phyloP scores from a whole-genome alignment of 2,888 invertebrate species.

The Meloe dianella region DNA sequence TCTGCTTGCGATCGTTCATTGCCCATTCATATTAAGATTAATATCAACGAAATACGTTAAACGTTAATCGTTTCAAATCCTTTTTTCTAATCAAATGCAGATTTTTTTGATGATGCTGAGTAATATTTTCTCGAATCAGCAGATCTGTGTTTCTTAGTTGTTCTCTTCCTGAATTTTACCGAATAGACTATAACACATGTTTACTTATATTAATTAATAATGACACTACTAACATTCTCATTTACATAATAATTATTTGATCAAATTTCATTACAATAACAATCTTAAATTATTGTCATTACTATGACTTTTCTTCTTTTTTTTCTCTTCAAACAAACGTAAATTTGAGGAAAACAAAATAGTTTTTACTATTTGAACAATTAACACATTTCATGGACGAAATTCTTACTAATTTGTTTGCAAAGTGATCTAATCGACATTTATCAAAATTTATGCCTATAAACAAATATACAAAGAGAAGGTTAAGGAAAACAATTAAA shows the following conservation, averaged over 20 bases:
- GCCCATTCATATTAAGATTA: too few relatives aligned
- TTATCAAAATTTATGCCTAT: conserved; percentile 15
- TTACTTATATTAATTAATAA: too few relatives aligned
- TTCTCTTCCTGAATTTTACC: too few relatives aligned
- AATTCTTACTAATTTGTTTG: conserved; percentile 30
- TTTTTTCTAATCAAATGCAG: too few relatives aligned
- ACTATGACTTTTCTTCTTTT: not conserved
- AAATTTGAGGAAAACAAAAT: not conserved
- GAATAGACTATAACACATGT: too few relatives aligned
- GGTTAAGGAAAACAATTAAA: not conserved
- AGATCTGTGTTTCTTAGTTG: too few relatives aligned
- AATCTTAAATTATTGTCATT: conserved; percentile 11
- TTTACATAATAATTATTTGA: conserved; percentile 28
- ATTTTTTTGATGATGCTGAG: too few relatives aligned
- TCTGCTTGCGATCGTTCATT: too few relatives aligned
- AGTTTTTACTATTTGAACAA: conserved; percentile 23
- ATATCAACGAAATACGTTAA: too few relatives aligned
- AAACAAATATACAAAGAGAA: not conserved
- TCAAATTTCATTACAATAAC: conserved; percentile 15
- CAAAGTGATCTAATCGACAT: conserved; percentile 33
- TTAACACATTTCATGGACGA: conserved; percentile 32
- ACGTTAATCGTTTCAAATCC: too few relatives aligned
- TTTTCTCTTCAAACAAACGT: not conserved
- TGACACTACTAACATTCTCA: conserved; percentile 13
- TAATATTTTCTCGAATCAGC: too few relatives aligned